Evolutionary conservation across 1,140 invertebrate species (phyloP), one percentile per base, ranked within the genome.

Genomic region (Ceratitis capitata): DNA sequence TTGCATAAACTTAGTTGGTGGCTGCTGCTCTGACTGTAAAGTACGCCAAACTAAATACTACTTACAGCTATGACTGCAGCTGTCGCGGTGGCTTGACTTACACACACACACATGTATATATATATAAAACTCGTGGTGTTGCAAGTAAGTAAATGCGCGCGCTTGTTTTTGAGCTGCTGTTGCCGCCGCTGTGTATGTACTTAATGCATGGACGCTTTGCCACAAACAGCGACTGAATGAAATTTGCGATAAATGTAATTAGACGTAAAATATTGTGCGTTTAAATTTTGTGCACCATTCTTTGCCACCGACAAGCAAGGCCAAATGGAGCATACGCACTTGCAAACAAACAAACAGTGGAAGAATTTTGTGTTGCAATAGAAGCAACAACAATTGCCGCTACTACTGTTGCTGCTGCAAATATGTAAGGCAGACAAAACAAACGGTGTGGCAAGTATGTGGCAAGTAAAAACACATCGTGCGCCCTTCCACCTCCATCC

Each of bases 241-340:
- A 78, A 78, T 78, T 78, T 78, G 69, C 69, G 69, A 78, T 78
- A 78, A 78, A 78, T 78, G 69, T 78, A 78, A 78, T 78, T 45
- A 78, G 69, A 78, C 69, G 69, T 78, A 78, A 78, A 78, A 78
- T 78, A 78, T 78, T 42, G 69, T 45, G 69, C 69, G 69, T 78
- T 78, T 78, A 78, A 78, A 78, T 78, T 78, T 78, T 78, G 69
- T 78, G 69, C 39, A 19, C 69, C 32, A 7, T 45, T 45, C 69
- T 78, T 78, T 78, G 69, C 69, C 69, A 78, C 35, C 9, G 39
- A 29, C 61, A 69, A 56, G 51, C 51, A 56, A 56, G 51, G 51
- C 51, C 58, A 64, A 26, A 23, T 12, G 29, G 9, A 32, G 10
- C n/a, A 47, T 9, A 45, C 16, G 23, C 19, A 74, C 69, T 2